A percentile compares a stretch with the other conserved stretches of the same genome.
Conservation (phyloP, 2,888 invertebrate genomes). For the Melipona bicolor region DNA sequence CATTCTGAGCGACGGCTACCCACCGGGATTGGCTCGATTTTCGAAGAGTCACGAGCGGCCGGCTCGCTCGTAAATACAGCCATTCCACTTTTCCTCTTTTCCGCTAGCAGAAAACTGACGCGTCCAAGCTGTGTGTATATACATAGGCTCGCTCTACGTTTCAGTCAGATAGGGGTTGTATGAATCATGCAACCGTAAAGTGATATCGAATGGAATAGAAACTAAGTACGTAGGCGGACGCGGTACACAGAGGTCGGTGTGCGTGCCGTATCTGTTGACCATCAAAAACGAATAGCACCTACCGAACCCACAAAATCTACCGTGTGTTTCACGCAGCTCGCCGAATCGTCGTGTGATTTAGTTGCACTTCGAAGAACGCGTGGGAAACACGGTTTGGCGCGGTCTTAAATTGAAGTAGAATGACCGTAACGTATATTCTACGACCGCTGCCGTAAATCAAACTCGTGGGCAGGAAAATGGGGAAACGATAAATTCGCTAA, state of each 20-base stretch:
- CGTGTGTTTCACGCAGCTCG: slow-evolving; percentile 29
- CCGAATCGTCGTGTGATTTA: background rate
- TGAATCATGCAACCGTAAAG: slow-evolving; percentile 79
- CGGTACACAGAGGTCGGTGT: background rate
- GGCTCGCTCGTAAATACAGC: slow-evolving; percentile 65
- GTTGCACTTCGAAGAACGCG: background rate
- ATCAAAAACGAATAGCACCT: slow-evolving; percentile 66
- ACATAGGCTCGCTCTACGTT: background rate
- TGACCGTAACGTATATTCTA: background rate
- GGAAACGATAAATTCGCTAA: background rate
- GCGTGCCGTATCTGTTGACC: slow-evolving; percentile 50
- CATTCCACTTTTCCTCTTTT: slow-evolving; percentile 48
- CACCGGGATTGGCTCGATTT: slow-evolving; percentile 68
- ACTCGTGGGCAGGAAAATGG: background rate
- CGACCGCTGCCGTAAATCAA: background rate
- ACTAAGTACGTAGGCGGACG: slow-evolving; percentile 38
- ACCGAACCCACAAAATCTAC: slow-evolving; percentile 51
- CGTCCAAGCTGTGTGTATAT: slow-evolving; percentile 37
- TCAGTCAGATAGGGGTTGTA: slow-evolving; percentile 42
- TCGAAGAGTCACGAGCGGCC: slow-evolving; percentile 67
- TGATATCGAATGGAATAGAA: slow-evolving; percentile 73
- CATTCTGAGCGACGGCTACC: slow-evolving; percentile 39
- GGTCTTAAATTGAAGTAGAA: slow-evolving; percentile 7
- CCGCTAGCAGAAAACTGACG: slow-evolving; percentile 45
- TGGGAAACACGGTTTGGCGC: background rate